Base-by-base conservation (phyloP, 2,888 invertebrate genomes). In the Cenopis cana region DNA sequence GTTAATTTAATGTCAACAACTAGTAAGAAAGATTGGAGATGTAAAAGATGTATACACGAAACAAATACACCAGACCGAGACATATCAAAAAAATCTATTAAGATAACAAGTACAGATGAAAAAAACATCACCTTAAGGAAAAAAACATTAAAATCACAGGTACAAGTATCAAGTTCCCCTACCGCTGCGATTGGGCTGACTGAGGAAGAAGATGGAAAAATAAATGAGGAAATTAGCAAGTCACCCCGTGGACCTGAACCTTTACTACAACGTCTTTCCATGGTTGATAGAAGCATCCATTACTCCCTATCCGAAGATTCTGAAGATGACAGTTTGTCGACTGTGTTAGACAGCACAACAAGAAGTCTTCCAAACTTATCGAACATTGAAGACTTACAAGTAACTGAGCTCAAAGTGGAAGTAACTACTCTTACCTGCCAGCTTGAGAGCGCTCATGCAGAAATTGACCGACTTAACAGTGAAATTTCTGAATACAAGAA, bases 391-490 rank as follows among this genome's bases (percentile, higher is more conserved):
- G 17, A 49, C 20, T 14, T 24, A n/a, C n/a, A 60, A 20, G 29
- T 46, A 14, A 46, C 24, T 9, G 24, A 60, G 2, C 41, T 60
- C n/a, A 60, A 29, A 5, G 9, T n/a, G 0, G 29, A 49, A 60
- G 46, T 46, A 5, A 9, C 9, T 11, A n/a, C 12, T 46, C 46
- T 60, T 18, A 60, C 12, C 0, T 12, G 24, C n/a, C 49, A 60
- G 41, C 46, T 60, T n/a, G 46, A 20, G 24, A 60, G 60, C n/a
- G 60, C 60, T 6, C 60, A 60, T 49, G 46, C 41, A 9, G 60
- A 60, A 24, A 60, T 60, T 8, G 24, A 41, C 24, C 60, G 60
- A 14, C 60, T 60, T 1, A 29, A 9, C 9, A n/a, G 12, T 10
- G 60, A 60, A 60, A 46, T 60, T 1, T 14, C 9, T 5, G 60